Evolutionary conservation across 2,797 vertebrate species (phyloP).

Genomic region (Typhlichthys subterraneus): DNA sequence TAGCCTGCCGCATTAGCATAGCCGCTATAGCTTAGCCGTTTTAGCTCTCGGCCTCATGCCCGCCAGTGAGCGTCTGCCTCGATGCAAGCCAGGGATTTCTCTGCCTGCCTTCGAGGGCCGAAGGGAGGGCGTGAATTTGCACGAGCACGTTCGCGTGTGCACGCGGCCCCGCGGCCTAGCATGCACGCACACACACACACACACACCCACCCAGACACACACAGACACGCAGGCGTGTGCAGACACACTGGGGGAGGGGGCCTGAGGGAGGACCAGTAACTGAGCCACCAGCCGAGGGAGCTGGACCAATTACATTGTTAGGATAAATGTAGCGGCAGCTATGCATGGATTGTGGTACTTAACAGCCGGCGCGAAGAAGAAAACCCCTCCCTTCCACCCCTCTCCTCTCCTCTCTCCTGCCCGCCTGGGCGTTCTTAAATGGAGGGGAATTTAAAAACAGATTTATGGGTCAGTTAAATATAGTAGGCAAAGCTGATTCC

Average conservation of each 20-base stretch:
- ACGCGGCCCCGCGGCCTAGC: slow-evolving; percentile 2
- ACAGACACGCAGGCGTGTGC: slow-evolving; percentile 16
- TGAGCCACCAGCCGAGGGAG: slow-evolving; percentile 84
- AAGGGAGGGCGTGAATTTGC: slow-evolving; percentile 54
- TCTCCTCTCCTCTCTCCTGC: slow-evolving; percentile 35
- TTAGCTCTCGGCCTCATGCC: slow-evolving; percentile 54
- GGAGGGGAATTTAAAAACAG: slow-evolving; percentile 87
- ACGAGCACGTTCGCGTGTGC: slow-evolving; percentile 11
- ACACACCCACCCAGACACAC: slow-evolving; percentile 21
- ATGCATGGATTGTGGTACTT: slow-evolving; percentile 87
- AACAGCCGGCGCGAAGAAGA: slow-evolving; percentile 78
- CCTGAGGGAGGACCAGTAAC: slow-evolving; percentile 79
- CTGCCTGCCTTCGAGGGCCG: slow-evolving; percentile 69
- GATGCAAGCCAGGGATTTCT: slow-evolving; percentile 82
- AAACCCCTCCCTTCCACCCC: slow-evolving; percentile 70
- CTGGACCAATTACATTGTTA: slow-evolving; percentile 87
- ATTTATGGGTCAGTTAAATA: slow-evolving; percentile 91
- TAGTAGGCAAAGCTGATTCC: slow-evolving; percentile 84
- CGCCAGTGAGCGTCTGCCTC: slow-evolving; percentile 55
- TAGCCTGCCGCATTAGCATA: too few species aligned
- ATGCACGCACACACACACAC: slow-evolving; percentile 4
- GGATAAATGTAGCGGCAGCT: slow-evolving; percentile 78
- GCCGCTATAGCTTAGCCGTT: slow-evolving; percentile 72
- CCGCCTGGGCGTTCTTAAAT: slow-evolving; percentile 79
- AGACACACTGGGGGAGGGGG: slow-evolving; percentile 38